Evolutionary conservation across 2,888 invertebrate genomes (phyloP).

Genomic region (Aricia artaxerxes): DNA sequence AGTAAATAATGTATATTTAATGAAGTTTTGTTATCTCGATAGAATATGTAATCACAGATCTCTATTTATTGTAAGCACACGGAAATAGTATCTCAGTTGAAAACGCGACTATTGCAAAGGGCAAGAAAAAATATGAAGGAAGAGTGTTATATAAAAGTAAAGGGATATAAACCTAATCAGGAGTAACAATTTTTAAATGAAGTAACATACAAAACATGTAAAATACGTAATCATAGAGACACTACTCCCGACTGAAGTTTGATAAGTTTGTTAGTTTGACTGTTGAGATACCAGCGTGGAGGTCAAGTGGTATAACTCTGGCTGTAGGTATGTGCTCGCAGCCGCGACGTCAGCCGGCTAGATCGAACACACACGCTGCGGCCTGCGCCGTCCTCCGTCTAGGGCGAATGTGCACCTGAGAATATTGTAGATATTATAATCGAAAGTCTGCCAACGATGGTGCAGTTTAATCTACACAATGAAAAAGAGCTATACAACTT

Average conservation of each 20-base stretch:
- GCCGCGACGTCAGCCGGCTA: neutral
- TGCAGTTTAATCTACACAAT: no score
- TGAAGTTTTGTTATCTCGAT: slow-evolving; percentile 20
- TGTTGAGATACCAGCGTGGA: neutral
- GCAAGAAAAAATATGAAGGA: neutral
- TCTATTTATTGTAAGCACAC: slow-evolving; percentile 11
- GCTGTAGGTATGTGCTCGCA: neutral
- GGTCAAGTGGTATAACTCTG: neutral
- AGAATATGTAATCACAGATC: slow-evolving; percentile 11
- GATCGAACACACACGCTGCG: neutral
- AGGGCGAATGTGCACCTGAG: neutral
- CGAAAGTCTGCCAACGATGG: no score
- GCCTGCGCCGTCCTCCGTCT: neutral
- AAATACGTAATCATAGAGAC: neutral
- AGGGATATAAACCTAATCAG: neutral
- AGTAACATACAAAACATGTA: neutral
- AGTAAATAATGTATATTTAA: slow-evolving; percentile 27
- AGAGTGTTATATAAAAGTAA: neutral
- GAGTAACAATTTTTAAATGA: neutral
- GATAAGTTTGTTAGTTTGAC: neutral
- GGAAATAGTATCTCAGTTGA: neutral
- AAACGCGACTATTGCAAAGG: neutral
- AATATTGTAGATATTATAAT: neutral
- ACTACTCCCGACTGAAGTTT: neutral
- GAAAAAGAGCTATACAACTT: no score